Base-by-base conservation (phyloP, 64 coral and sea anemone species). In the Porites australiensis region DNA sequence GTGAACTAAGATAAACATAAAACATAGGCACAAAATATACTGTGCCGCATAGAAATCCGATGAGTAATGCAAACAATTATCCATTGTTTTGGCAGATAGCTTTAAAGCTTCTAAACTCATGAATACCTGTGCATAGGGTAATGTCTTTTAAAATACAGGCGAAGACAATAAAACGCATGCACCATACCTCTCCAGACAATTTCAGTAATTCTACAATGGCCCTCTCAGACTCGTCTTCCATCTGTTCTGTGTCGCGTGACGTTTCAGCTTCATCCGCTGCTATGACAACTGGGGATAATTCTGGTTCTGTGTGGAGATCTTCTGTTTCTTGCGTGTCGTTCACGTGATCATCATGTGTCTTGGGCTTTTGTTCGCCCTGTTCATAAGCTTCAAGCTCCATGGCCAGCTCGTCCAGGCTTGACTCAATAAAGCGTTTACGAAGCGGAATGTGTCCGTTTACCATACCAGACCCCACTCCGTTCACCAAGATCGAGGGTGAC, bases 371-470 rank as follows among this genome's bases (percentile, higher is more conserved):
- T 14, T 37, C 81, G 2, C 46, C 23, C 82, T 18, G 67, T 83
- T 97, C 95, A 47, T 97, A 97, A 71, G 89, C 76, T 89, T 97
- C 92, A 58, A 97, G 91, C 74, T 97, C 95, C 58, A 87, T 77
- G 8, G 95, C 95, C 48, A 97, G 92, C n/a, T 97, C 95, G 78
- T 97, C 95, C 65, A 97, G 85, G 77, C 95, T 97, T 37, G 88
- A 94, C 72, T 97, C 95, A 18, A 97, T 86, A 75, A 94, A 88
- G 13, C 89, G 84, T 27, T 93, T 97, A 19, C 88, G 89, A 14
- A 89, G 69, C 74, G 88, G 44, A 10, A 82, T 50, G 58, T 84
- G 88, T 50, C 92, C 92, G 6, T 83, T 94, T 8, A 94, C 70
- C 44, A 74, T 64, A 62, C 74, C 87, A 71, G 60, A 54, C 3